Base-by-base conservation (phyloP, 2,888 invertebrate species). In the Drosophila pegasa region DNA sequence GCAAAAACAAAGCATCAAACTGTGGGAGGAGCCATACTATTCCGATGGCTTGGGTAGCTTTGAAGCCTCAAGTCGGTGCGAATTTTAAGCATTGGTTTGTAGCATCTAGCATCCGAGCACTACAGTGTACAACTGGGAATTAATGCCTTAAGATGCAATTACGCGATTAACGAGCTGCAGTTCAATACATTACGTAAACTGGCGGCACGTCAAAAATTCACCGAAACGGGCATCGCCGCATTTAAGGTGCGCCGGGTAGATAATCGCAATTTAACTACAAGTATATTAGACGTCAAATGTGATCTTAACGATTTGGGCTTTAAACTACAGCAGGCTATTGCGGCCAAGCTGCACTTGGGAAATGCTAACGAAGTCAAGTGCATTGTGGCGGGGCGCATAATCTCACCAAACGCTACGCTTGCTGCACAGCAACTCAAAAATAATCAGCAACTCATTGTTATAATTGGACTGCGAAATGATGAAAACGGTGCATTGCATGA, bases 1-100 rank as follows among this genome's bases (percentile, higher is more conserved):
- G 35, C 95, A 96, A 76, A 92, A 93, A 59, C 94, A 95, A 62
- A 93, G 94, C 74, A 93, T 97, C 6, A 96, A 96, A 89, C 91
- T 97, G 64, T 97, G 97, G 97, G 93, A 95, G 78, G 93, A 94
- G 16, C 97, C 97, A 0, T 97, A 95, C 89, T 94, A 94, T 51
- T 90, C 91, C 29, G 93, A 94, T 18, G 93, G 92, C 25, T 88
- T 92, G 37, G 94, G 93, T 2, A 81, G 93, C 56, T 93, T 93
- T 41, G 93, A 93, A 40, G 74, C 80, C 0, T 90, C 92, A 58
- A 20, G 9, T 25, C 7, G 2, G 12, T 3, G 7, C 12, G n/a
- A 56, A n/a, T 9, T 54, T 16, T 35, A 40, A 29, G 8, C 37
- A 47, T 4, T 9, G 6, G 9, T 5, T n/a, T 27, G 31, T 87